phyloP scores from a whole-genome alignment of 2,797 vertebrate species.

The Mormyrops attenuatus region DNA sequence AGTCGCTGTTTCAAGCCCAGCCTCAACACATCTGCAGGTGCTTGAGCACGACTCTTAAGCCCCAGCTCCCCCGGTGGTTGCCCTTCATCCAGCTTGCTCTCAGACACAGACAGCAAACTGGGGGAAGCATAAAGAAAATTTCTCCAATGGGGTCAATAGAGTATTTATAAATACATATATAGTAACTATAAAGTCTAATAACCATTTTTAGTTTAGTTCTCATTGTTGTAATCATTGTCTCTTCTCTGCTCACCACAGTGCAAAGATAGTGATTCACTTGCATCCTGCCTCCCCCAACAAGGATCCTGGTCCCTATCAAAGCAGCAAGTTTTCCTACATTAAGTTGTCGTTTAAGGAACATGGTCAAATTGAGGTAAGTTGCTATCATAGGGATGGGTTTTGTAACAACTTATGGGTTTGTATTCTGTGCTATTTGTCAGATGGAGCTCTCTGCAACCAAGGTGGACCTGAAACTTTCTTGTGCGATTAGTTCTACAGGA shows the following conservation, averaged over 20 bases:
- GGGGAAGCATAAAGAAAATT: no score
- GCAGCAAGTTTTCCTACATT: conserved; percentile 84
- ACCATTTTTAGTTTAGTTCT: background rate
- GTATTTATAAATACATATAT: background rate
- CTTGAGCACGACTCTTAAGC: background rate
- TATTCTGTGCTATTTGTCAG: background rate
- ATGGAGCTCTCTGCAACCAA: background rate
- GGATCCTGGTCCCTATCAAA: conserved; percentile 90
- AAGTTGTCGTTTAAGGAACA: conserved; percentile 97
- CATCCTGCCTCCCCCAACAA: conserved; percentile 73
- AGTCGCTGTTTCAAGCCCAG: background rate
- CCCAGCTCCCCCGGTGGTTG: background rate
- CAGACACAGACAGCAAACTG: no score
- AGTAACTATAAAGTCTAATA: background rate
- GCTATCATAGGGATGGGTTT: background rate
- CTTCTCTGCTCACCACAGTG: conserved; percentile 57
- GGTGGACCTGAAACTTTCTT: background rate
- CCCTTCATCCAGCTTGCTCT: background rate
- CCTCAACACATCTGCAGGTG: background rate
- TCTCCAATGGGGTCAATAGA: background rate
- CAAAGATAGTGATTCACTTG: conserved; percentile 94
- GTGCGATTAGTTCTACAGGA: conserved; percentile 78
- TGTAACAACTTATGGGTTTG: background rate
- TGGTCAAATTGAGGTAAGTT: conserved; percentile 88
- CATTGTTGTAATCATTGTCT: background rate